Base-by-base conservation (phyloP, 2,888 invertebrate genomes). In the Oegoconia quadripuncta region DNA sequence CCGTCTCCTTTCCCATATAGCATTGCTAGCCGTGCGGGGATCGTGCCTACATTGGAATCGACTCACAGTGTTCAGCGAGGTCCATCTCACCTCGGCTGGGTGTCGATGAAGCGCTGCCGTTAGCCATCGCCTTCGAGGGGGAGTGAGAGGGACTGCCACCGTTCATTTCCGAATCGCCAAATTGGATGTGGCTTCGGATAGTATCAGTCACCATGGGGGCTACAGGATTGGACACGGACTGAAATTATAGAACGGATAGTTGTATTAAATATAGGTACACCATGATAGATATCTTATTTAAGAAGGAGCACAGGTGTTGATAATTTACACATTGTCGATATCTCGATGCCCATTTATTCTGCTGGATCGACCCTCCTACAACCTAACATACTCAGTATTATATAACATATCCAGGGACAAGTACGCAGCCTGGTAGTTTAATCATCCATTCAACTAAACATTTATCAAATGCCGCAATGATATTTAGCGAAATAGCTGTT, bases 171-270 rank as follows among this genome's bases (percentile, higher is more conserved):
- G 72, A 67, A 53, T 87, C 88, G 28, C 88, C 88, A 61, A 90
- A 88, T 64, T 89, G 81, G 54, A 90, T 89, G 83, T 89, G 84
- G 80, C 90, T 90, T 73, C 90, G 89, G 71, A 89, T 89, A 48
- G 88, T 89, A 74, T 90, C 89, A 50, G 89, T 90, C 62, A 89
- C 81, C 86, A 89, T 86, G 40, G 88, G 89, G 35, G 84, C 76
- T 46, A 83, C 87, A 45, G 87, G 52, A 61, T 78, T 78, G 70
- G 79, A 81, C 42, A 73, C 80, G 20, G 59, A 61, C 84, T 84
- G 81, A 23, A 83, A 82, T n/a, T n/a, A 27, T 14, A 27, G 27
- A 27, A 13, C 25, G n/a, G 12, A 25, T 3, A 3, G 4, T 25
- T 25, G 2, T 2, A 25, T 4, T n/a, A 3, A 20, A 7, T 20